phyloP scores from a whole-genome alignment of 2,888 invertebrate genomes.

The Pristionchus maxplancki region DNA sequence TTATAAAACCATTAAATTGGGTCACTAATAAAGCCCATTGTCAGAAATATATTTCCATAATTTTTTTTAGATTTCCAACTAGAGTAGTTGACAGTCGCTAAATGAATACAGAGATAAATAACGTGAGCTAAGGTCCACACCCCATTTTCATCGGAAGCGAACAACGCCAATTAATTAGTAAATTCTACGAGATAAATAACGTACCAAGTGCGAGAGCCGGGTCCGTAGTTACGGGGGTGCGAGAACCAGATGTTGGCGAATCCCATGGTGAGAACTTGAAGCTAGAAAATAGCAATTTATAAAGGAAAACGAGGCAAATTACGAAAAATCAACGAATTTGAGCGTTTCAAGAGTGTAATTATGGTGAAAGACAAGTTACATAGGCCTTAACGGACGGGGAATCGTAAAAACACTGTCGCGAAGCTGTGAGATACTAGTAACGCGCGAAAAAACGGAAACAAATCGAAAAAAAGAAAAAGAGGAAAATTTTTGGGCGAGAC shows the following conservation, averaged over 20 bases:
- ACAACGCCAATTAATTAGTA: too few species aligned
- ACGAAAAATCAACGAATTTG: not conserved
- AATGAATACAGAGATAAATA: too few species aligned
- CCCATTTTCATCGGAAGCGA: too few species aligned
- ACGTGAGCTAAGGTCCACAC: too few species aligned
- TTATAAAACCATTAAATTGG: too few species aligned
- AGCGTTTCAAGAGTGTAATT: not conserved
- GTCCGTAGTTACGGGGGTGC: slow-evolving; percentile 97
- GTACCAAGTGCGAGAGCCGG: slow-evolving; percentile 90
- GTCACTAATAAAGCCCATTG: too few species aligned
- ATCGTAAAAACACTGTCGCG: not conserved
- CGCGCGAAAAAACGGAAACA: not conserved
- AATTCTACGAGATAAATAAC: not conserved
- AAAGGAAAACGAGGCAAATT: not conserved
- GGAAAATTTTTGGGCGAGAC: slow-evolving; percentile 33
- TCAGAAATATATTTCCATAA: too few species aligned
- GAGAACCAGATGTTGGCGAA: slow-evolving; percentile 98
- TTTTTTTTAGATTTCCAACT: too few species aligned
- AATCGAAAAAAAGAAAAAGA: not conserved
- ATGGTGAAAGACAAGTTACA: not conserved
- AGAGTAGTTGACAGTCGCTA: too few species aligned
- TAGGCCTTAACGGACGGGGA: not conserved
- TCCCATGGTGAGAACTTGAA: slow-evolving; percentile 83
- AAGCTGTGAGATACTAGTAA: not conserved
- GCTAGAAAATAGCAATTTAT: not conserved